Evolutionary conservation across 2,797 vertebrate species (phyloP).

Genomic region (Gymnopithys bicolor): DNA sequence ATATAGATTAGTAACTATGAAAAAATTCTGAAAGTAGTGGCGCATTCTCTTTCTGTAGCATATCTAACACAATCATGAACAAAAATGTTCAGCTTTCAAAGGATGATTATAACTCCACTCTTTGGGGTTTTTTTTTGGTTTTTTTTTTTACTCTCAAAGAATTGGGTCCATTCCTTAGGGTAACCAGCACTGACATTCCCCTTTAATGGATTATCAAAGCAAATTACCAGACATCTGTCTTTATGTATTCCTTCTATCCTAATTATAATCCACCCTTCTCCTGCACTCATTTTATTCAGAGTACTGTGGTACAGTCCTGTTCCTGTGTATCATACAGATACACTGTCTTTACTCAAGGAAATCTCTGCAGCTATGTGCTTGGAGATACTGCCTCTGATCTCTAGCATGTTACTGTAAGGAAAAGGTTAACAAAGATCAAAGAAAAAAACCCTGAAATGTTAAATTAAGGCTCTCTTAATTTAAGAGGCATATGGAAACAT

Average conservation of each 20-base stretch:
- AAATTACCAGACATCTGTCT: constrained; percentile 14
- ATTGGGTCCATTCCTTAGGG: not conserved
- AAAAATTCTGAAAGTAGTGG: constrained; percentile 46
- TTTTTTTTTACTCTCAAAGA: constrained; percentile 24
- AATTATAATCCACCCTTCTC: not conserved
- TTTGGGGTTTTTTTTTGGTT: not conserved
- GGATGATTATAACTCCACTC: constrained; percentile 32
- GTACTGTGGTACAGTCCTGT: not conserved
- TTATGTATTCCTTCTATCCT: not conserved
- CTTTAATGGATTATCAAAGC: constrained; percentile 26
- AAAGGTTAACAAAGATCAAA: not conserved
- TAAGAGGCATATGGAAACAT: not conserved
- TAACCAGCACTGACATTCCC: not conserved
- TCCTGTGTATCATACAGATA: not conserved
- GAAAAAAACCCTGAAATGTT: not conserved
- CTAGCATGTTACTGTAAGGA: not conserved
- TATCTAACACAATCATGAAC: constrained; percentile 41
- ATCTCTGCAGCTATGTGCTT: not conserved
- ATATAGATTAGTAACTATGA: constrained; percentile 42
- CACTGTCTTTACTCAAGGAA: not conserved
- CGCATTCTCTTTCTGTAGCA: constrained; percentile 17
- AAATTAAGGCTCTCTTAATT: not conserved
- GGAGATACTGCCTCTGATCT: not conserved
- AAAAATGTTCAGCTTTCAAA: constrained; percentile 57
- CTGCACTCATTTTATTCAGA: not conserved